Evolutionary conservation across 2,797 vertebrate genomes (phyloP), one percentile per base, ranked within the genome.

Genomic region (Psittacula echo): DNA sequence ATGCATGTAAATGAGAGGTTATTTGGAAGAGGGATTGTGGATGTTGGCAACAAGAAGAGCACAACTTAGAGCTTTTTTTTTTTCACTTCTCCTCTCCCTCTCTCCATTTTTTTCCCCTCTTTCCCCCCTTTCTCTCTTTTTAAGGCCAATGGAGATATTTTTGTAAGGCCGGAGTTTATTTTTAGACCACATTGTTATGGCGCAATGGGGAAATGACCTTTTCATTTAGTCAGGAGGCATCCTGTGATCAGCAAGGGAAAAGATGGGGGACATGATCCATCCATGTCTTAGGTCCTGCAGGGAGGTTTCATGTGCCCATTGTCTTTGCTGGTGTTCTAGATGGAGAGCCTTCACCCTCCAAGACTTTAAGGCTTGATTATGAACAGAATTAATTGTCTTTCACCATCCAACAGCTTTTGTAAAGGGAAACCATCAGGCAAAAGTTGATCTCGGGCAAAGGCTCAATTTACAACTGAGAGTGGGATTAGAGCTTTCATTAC

Each of bases 1-100:
- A 97, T 62, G 86, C 94, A 97, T 98, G 95, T 93, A 98, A 97
- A 98, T 98, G 96, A 98, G 94, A 96, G 96, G 89, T 94, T 95
- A 89, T 97, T 97, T 97, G 97, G 97, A 97, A 71, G 75, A 84
- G 76, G 61, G 45, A 95, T 92, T 98, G 97, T 97, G 93, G 97
- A 97, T 93, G 44, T 94, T 98, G 97, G 97, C 97, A 96, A 70
- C 64, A 93, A 91, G 93, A 93, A 65, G 88, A 97, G 87, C 88
- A 89, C 97, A 97, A 94, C 93, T 96, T 95, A 93, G 6, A 88
- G 95, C 53, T 98, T 87, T 42, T 58, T 54, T 91, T 53, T 54
- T 96, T 95, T 93, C 82, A 50, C 20, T 82, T 85, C 83, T 78
- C 65, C 44, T 87, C 50, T 93, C 80, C 70, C 89, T 64, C 83